Conservation (phyloP, 2,888 invertebrate genomes). For the Pterostichus madidus region DNA sequence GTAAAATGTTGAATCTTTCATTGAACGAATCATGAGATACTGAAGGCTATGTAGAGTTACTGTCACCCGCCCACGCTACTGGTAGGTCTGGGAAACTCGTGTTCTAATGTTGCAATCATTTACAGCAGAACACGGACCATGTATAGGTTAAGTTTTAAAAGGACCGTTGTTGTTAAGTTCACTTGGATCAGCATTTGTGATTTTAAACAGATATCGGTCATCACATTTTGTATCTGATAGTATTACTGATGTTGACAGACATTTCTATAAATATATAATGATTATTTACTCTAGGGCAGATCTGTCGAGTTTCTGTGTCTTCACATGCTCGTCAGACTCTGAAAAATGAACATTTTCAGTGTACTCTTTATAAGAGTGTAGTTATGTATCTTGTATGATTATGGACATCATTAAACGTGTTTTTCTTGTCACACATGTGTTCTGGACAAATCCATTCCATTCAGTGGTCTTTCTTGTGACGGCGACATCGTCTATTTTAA, state of each 20-base stretch:
- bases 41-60: not conserved
- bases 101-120: conserved; percentile 61
- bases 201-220: conserved; percentile 62
- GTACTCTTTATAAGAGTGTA: conserved; percentile 72
- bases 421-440: conserved; percentile 58
- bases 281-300: conserved; percentile 50
- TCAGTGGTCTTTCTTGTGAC: conserved; percentile 1
- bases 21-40: not conserved
- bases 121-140: conserved; percentile 47
- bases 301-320: conserved; percentile 8
- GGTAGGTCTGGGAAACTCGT: conserved; percentile 48
- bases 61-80: conserved; percentile 7
- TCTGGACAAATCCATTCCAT: conserved; percentile 28
- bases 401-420: conserved; percentile 66
- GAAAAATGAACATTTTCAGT: conserved; percentile 68
- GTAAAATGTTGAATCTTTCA: not conserved
- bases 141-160: conserved; percentile 66
- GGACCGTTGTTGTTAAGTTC: conserved; percentile 51
- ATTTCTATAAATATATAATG: conserved; percentile 52
- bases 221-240: conserved; percentile 66
- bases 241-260: conserved; percentile 65
- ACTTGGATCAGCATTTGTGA: conserved; percentile 62
- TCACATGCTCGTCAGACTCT: conserved; percentile 31
- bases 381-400: conserved; percentile 68
- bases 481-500: not conserved